Evolutionary conservation across 2,888 invertebrate genomes (phyloP), one percentile per base, ranked within the genome.

Genomic region (Zaprionus bogoriensis): DNA sequence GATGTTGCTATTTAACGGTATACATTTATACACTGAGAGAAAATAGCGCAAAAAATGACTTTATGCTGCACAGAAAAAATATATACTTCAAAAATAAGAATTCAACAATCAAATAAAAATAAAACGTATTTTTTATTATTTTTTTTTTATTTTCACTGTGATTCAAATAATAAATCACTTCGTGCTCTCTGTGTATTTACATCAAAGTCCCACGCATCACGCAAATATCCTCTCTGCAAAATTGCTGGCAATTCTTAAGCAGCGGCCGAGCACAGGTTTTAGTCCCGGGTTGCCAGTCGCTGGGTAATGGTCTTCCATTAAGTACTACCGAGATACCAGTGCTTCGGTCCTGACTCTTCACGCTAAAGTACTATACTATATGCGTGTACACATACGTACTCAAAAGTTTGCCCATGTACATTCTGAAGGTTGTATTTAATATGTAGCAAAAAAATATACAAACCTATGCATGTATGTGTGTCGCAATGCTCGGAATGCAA

Each of bases 261-360:
- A 80, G 71, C 81, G 82, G 81, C 74, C 66, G 82, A 63, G 58
- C 41, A 54, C 63, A 88, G 88, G 87, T 89, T 89, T 90, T 84
- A 90, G 90, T 90, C 90, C 90, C 89, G 90, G 90, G 88, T 90
- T 89, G 90, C 88, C 89, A 89, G 88, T 90, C 89, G 89, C 89
- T 89, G 88, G 88, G 88, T 87, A 83, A 89, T 79, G 86, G 76
- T 80, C 85, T 84, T 74, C 77, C 60, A 67, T 45, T 57, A 39
- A 74, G 64, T 58, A 61, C 59, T 48, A 47, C 57, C 48, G 52
- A 61, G 52, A 53, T 50, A 12, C 47, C 57, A 61, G 69, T 64
- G 67, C 52, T 73, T 77, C 53, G 60, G 65, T 60, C 63, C 55
- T 67, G 54, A 73, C 32, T 36, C 60, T 52, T 64, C 57, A 44